These are phyloP conservation scores for Chloroceryle inda DNA, from an alignment of 2,797 vertebrate species.

Conservation along the genomic window DNA sequence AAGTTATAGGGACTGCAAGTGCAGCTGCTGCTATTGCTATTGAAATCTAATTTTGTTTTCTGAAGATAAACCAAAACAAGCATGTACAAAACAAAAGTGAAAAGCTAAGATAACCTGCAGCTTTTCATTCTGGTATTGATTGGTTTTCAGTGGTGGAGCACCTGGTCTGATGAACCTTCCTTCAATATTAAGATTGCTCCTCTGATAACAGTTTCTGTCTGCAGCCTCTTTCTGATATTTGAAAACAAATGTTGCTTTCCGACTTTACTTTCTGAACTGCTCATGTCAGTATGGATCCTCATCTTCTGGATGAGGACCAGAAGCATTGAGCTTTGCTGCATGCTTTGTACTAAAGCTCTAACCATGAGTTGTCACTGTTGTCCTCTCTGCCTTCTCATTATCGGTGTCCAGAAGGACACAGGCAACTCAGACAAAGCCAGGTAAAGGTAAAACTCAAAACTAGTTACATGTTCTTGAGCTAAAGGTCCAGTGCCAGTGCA, in stretches of 20 bases:
- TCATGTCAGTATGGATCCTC: not conserved
- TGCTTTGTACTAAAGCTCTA: not conserved
- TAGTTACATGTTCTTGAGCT: not conserved
- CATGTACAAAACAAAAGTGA: not conserved
- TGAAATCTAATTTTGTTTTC: constrained; percentile 1
- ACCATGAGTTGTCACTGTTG: not conserved
- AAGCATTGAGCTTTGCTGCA: not conserved
- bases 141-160: not conserved
- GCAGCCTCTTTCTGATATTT: not conserved
- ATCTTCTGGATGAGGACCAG: not conserved
- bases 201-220: not conserved
- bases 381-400: not conserved
- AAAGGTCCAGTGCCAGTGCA: not conserved
- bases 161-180: not conserved
- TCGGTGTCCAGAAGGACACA: not conserved
- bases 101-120: not conserved
- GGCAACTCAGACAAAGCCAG: not conserved
- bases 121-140: not conserved
- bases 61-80: not conserved
- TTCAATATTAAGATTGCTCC: not conserved
- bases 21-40: not conserved
- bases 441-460: not conserved
- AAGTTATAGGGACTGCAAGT: not conserved
- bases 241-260: not conserved
- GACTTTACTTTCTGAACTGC: not conserved